phyloP scores from a whole-genome alignment of 2,113 vertebrate species.

The Trochalopteron elliotii region DNA sequence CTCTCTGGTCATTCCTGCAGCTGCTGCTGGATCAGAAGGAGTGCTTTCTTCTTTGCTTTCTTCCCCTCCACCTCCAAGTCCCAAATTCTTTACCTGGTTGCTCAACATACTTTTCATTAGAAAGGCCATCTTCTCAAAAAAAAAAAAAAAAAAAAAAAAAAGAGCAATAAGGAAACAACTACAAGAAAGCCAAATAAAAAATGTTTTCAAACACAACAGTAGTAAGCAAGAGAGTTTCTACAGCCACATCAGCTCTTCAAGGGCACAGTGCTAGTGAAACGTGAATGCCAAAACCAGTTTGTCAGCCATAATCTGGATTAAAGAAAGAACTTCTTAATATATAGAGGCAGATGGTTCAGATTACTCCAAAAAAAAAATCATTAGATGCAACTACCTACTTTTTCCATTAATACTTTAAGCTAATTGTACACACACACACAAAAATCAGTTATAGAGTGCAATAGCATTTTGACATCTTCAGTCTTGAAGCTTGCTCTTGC shows the following conservation, averaged over 20 bases:
- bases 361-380: conserved; percentile 70
- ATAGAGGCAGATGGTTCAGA: conserved; percentile 91
- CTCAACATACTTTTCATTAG: conserved; percentile 93
- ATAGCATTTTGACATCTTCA: background rate
- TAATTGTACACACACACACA: conserved; percentile 52
- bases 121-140: conserved; percentile 83
- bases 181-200: background rate
- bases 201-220: background rate
- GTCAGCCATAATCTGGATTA: conserved; percentile 95
- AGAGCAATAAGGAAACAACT: background rate
- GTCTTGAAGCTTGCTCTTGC: background rate
- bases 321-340: conserved; percentile 78
- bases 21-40: conserved; percentile 87
- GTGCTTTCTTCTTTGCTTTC: conserved; percentile 85
- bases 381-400: conserved; percentile 71
- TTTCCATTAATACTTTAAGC: conserved; percentile 73
- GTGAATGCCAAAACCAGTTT: conserved; percentile 78
- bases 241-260: conserved; percentile 76
- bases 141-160: background rate
- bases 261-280: conserved; percentile 77
- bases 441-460: background rate
- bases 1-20: conserved; percentile 93
- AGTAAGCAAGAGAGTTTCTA: conserved; percentile 65
- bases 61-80: conserved; percentile 87
- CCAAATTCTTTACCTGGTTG: conserved; percentile 90